Base-by-base conservation (phyloP, 2,797 vertebrate species). In the Streptopelia turtur region DNA sequence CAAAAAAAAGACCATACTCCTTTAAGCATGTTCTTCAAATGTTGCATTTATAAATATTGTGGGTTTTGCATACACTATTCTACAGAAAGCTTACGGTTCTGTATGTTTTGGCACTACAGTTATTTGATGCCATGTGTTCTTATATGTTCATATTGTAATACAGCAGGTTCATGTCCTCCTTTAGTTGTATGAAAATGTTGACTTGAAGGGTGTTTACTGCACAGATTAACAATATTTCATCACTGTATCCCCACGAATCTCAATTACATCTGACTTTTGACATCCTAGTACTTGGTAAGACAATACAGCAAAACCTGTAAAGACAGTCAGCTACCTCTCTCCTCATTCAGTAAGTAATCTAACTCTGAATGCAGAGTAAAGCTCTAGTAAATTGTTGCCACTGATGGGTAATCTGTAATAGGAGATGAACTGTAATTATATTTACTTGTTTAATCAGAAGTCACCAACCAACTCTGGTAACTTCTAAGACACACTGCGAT, bases 1-100 rank as follows among this genome's bases (percentile, higher is more conserved):
- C 5, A 52, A 68, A 59, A 16, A 16, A 31, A 63, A 39, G 16
- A 25, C 11, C 6, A 10, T 0, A 27, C 1, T 2, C 5, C 10
- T 68, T 61, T 30, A 15, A 64, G 3, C 8, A 45, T 22, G 24
- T 25, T 55, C 85, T 85, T 30, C 43, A 57, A 55, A 39, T 25
- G 12, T 31, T 55, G 2, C 23, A 21, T 47, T 65, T 61, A 24
- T 52, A 71, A 57, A 35, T 47, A 45, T 0, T 12, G 21, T 50
- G 28, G 6, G n/a, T 1, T 35, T 68, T 57, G 30, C 27, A 31
- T 10, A 53, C 17, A 7, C 24, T 68, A 9, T 37, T 52, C 37
- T 53, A 13, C 5, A n/a, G 23, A 83, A 53, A 69, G 21, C 9
- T 71, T 55, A n/a, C 4, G 8, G 30, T 41, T 61, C 39, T 33